Percentiles rank a stretch among this genome's conserved stretches.
phyloP scores from a whole-genome alignment of 2,888 invertebrate species.

The Anodontia alba region DNA sequence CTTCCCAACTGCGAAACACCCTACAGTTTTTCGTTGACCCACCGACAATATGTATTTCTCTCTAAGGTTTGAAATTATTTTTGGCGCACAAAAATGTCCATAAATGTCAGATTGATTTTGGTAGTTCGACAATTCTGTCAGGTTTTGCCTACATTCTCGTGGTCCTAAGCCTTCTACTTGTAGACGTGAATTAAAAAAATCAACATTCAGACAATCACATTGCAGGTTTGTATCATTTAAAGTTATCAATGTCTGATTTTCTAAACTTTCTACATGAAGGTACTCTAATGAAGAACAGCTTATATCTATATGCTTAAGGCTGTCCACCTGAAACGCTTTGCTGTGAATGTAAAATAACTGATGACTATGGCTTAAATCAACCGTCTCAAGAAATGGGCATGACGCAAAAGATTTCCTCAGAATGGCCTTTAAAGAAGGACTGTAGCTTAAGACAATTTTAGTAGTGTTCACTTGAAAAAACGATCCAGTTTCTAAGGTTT shows the following conservation, averaged over 20 bases:
- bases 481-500: neutral
- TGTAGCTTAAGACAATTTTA: neutral
- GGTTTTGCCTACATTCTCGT: neutral
- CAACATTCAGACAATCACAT: neutral
- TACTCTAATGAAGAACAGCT: neutral
- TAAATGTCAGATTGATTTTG: neutral
- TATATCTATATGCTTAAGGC: neutral
- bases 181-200: neutral
- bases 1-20: conserved; percentile 26
- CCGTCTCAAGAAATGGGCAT: neutral
- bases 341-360: conserved; percentile 25
- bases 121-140: neutral
- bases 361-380: conserved; percentile 22
- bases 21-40: conserved; percentile 11
- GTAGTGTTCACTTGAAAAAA: neutral
- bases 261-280: neutral
- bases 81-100: neutral
- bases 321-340: conserved; percentile 2
- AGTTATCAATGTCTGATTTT: neutral
- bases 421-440: neutral
- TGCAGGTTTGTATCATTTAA: neutral
- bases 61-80: conserved; percentile 18
- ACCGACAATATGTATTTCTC: neutral
- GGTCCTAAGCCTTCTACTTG: neutral
- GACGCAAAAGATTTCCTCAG: conserved; percentile 17